Evolutionary conservation across 1,140 invertebrate genomes (phyloP).

Genomic region (Antheraea pernyi): DNA sequence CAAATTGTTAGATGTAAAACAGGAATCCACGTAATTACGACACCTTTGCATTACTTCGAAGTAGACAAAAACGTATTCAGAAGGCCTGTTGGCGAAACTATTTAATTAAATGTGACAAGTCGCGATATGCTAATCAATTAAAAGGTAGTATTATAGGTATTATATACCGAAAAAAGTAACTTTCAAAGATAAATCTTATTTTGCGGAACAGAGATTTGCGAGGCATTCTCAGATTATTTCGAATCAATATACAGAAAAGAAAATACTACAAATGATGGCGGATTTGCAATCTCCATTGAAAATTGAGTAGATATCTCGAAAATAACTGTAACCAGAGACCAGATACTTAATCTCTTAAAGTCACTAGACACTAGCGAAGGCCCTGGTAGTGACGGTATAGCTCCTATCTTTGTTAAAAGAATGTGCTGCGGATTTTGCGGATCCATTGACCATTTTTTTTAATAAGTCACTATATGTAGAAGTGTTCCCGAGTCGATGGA

Average conservation of each 20-base stretch:
- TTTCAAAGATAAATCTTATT: neutral
- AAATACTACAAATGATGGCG: neutral
- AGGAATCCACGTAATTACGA: too few relatives aligned
- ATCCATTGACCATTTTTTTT: slow-evolving; percentile 25
- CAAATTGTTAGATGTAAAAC: too few relatives aligned
- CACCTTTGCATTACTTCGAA: too few relatives aligned
- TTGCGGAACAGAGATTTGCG: neutral
- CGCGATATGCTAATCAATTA: too few relatives aligned
- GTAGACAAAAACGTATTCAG: too few relatives aligned
- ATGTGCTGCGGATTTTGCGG: slow-evolving; percentile 18
- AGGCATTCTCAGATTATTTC: neutral
- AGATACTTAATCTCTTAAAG: slow-evolving; percentile 15
- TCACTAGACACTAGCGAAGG: slow-evolving; percentile 21
- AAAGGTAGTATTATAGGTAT: neutral
- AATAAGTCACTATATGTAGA: slow-evolving; percentile 28
- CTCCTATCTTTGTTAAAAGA: slow-evolving; percentile 21
- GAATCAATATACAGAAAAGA: neutral
- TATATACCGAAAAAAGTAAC: neutral
- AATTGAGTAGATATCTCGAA: neutral
- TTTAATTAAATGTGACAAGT: too few relatives aligned
- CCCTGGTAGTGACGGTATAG: slow-evolving; percentile 26
- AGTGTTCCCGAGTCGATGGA: slow-evolving; percentile 30
- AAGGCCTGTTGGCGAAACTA: too few relatives aligned
- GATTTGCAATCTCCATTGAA: neutral
- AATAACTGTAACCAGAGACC: neutral